These are phyloP conservation scores for Spinibarbus caldwelli DNA, from an alignment of 2,797 vertebrate genomes.

Conservation along the genomic window DNA sequence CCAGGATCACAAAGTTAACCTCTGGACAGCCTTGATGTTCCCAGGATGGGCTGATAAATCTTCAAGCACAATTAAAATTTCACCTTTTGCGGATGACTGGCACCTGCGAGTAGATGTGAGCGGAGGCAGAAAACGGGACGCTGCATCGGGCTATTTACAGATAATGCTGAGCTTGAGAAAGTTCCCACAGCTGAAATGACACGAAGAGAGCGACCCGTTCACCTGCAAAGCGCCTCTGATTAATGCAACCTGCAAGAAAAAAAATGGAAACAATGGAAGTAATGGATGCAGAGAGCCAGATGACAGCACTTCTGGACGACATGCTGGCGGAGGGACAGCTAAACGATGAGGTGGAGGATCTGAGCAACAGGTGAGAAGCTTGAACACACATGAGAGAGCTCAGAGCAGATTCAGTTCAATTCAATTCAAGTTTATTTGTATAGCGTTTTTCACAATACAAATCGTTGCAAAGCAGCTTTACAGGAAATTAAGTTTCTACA, in stretches of 20 bases:
- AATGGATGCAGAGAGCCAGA: slow-evolving; percentile 51
- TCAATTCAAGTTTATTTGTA: too few relatives aligned
- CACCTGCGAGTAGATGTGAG: background rate
- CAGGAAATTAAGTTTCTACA: too few relatives aligned
- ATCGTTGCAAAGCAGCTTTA: too few relatives aligned
- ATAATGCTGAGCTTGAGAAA: slow-evolving; percentile 77
- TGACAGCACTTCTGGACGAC: slow-evolving; percentile 46
- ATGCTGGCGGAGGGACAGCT: slow-evolving; percentile 32
- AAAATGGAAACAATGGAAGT: slow-evolving; percentile 52
- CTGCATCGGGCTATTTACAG: slow-evolving; percentile 79
- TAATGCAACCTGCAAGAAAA: background rate
- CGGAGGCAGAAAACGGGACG: slow-evolving; percentile 66
- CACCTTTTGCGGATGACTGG: background rate
- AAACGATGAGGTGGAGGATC: slow-evolving; percentile 71
- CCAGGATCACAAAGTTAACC: background rate
- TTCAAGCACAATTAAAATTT: background rate
- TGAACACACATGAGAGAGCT: background rate
- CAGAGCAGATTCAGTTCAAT: too few relatives aligned
- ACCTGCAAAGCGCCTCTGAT: background rate
- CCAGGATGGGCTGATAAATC: background rate
- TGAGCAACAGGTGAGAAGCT: slow-evolving; percentile 74
- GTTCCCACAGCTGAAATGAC: slow-evolving; percentile 60
- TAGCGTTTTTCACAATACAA: too few relatives aligned
- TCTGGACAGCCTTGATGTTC: background rate
- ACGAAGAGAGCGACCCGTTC: slow-evolving; percentile 58